Evolutionary conservation across 2,888 invertebrate genomes (phyloP).

Genomic region (Andrena bucephala): DNA sequence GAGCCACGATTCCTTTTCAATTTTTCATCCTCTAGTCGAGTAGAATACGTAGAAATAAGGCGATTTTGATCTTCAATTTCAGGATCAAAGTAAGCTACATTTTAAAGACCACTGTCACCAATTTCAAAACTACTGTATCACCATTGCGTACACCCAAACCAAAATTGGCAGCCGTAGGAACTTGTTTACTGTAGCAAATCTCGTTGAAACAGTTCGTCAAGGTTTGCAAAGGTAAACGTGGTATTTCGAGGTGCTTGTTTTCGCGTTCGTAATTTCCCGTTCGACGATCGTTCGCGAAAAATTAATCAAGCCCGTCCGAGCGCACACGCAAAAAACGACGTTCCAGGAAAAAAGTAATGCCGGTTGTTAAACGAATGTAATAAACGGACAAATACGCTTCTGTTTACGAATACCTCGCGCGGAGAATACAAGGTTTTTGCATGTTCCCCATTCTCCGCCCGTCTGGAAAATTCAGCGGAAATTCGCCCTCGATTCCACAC

Average conservation of each 20-base stretch:
- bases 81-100: no score
- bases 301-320: conserved; percentile 24
- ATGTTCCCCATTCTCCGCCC: no score
- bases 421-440: conserved; percentile 26
- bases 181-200: no score
- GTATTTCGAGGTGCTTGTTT: neutral
- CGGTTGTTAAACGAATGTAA: conserved; percentile 29
- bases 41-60: no score
- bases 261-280: neutral
- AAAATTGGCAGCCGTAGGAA: no score
- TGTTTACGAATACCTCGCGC: conserved; percentile 27
- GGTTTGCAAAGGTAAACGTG: conserved; percentile 12
- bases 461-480: neutral
- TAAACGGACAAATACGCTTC: conserved; percentile 44
- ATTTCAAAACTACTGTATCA: no score
- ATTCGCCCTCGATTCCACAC: neutral
- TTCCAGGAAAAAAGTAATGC: neutral
- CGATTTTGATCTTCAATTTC: no score
- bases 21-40: no score
- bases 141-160: no score
- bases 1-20: no score
- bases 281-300: conserved; percentile 1
- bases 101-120: no score
- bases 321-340: neutral
- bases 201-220: conserved; percentile 8